Conservation (phyloP, 1,140 invertebrate genomes). For the Eupristina koningsbergeri region DNA sequence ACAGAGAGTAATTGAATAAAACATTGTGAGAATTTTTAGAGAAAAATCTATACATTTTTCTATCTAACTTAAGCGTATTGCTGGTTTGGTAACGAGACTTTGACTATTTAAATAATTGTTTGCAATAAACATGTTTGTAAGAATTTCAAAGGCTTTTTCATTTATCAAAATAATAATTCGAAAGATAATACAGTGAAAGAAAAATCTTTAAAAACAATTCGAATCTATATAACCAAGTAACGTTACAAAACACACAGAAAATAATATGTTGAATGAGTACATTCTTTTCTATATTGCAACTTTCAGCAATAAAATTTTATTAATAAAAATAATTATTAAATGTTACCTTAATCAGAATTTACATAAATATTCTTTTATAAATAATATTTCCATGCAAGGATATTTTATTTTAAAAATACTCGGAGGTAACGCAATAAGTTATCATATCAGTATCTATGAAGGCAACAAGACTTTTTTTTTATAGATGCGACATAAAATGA, state of each 20-base stretch:
- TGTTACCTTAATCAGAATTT: too few relatives aligned
- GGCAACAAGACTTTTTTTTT: neutral
- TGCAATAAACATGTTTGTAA: neutral
- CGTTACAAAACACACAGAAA: too few relatives aligned
- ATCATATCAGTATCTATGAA: too few relatives aligned
- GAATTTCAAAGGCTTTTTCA: neutral
- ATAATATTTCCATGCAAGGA: neutral
- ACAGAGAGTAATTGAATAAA: neutral
- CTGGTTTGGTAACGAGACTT: neutral
- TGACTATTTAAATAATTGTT: neutral
- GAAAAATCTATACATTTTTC: neutral
- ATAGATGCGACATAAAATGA: neutral
- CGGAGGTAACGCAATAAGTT: neutral
- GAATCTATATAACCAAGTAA: too few relatives aligned
- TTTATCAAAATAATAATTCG: neutral
- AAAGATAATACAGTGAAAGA: too few relatives aligned
- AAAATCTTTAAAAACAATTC: too few relatives aligned
- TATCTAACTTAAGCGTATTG: neutral
- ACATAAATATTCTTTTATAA: neutral
- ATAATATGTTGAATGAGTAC: too few relatives aligned
- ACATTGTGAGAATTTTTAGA: neutral
- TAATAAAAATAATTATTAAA: too few relatives aligned
- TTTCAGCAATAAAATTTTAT: too few relatives aligned
- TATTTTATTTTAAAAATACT: neutral
- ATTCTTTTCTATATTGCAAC: too few relatives aligned